Conservation (phyloP, 2,888 invertebrate genomes). For the Camponotus fellah region DNA sequence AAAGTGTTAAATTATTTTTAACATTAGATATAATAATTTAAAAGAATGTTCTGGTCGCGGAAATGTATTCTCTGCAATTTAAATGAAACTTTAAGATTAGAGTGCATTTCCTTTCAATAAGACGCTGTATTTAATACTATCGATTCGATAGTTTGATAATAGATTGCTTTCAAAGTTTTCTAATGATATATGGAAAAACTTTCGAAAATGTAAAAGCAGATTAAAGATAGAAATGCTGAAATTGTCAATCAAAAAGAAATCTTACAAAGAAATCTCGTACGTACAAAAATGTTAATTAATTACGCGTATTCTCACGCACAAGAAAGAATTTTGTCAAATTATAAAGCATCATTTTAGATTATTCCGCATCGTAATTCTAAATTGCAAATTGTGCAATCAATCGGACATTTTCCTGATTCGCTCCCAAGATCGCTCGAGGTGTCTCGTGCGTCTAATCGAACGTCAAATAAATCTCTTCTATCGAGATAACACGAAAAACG, state of each 20-base stretch:
- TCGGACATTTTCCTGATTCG: no score
- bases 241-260: background rate
- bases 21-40: background rate
- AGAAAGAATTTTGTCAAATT: background rate
- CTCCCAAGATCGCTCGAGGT: constrained; percentile 1
- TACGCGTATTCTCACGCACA: background rate
- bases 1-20: background rate
- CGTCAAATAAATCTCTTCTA: constrained; percentile 22
- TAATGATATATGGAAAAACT: background rate
- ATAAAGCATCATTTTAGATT: background rate
- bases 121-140: background rate
- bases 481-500: constrained; percentile 34
- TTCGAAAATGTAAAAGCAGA: background rate
- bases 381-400: constrained; percentile 5
- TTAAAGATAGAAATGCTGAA: constrained; percentile 6
- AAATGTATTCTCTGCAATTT: constrained; percentile 2
- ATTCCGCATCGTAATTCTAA: background rate
- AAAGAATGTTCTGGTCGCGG: background rate
- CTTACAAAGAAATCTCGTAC: no score
- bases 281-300: background rate
- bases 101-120: background rate
- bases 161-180: background rate
- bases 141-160: background rate
- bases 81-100: background rate
- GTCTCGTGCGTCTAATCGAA: constrained; percentile 25